Evolutionary conservation across 2,888 invertebrate genomes (phyloP).

Genomic region (Drosophila fungiperda): DNA sequence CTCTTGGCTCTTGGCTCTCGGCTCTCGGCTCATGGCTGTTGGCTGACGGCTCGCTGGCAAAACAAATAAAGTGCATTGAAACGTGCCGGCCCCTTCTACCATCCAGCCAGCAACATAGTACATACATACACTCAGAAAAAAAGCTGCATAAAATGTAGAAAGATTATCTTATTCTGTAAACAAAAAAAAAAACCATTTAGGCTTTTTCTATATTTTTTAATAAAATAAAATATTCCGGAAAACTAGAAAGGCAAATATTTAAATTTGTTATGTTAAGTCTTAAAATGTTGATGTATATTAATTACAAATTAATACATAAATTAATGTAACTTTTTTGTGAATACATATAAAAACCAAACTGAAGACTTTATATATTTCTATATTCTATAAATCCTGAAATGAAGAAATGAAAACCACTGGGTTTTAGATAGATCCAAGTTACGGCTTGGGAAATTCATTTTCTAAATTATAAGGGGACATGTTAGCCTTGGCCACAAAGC

Average conservation of each 20-base stretch:
- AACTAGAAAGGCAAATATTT: no score
- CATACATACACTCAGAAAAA: conserved; percentile 1
- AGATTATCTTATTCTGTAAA: not conserved
- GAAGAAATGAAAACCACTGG: not conserved
- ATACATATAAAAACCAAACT: not conserved
- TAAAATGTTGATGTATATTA: not conserved
- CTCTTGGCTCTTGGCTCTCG: not conserved
- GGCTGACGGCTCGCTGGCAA: conserved; percentile 36
- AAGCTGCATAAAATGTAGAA: not conserved
- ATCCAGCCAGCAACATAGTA: conserved; percentile 11
- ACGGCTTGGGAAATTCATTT: not conserved
- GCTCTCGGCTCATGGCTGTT: conserved; percentile 8
- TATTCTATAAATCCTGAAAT: not conserved
- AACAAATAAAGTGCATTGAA: conserved; percentile 73
- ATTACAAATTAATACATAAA: not conserved
- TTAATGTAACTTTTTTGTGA: not conserved
- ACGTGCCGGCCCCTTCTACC: conserved; percentile 36
- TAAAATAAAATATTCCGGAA: not conserved
- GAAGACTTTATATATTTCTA: not conserved
- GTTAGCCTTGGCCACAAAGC: not conserved
- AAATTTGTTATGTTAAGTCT: not conserved
- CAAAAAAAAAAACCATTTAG: not conserved
- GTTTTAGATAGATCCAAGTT: not conserved
- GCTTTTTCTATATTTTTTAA: not conserved
- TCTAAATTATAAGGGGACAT: not conserved